Percentiles rank a stretch among this genome's conserved stretches.
Evolutionary conservation across 2,113 vertebrate genomes (phyloP).

Genomic region (Ardeotis arabs): DNA sequence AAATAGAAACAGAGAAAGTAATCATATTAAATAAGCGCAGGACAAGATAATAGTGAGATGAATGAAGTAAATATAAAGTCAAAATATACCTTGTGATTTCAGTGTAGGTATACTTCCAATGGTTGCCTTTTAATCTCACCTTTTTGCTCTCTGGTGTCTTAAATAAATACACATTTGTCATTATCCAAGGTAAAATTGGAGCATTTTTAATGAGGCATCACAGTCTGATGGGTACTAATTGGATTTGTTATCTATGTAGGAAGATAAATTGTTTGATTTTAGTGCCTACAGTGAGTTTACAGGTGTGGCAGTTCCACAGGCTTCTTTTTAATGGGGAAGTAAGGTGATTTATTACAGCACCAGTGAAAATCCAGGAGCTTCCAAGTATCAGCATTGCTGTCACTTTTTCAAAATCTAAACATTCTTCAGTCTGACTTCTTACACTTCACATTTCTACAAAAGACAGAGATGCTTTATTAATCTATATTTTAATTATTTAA

Average conservation of each 20-base stretch:
- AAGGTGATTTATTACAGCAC: not conserved
- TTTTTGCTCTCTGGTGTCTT: not conserved
- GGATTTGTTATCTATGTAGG: not conserved
- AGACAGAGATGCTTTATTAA: not conserved
- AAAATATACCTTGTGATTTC: not conserved
- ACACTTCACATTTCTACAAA: not conserved
- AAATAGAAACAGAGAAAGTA: not conserved
- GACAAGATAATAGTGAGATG: not conserved
- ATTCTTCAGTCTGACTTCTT: not conserved
- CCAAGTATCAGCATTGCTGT: not conserved
- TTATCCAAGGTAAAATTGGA: not conserved
- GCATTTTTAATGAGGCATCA: not conserved
- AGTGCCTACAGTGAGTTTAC: not conserved
- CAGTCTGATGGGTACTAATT: not conserved
- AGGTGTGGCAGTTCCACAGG: not conserved
- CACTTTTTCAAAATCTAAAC: not conserved
- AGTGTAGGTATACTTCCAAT: not conserved
- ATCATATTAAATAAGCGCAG: not conserved
- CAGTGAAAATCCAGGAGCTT: not conserved
- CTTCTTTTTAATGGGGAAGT: not conserved
- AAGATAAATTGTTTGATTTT: conserved; percentile 8
- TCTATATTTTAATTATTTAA: not conserved
- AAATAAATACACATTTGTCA: not conserved
- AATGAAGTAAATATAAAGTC: not conserved
- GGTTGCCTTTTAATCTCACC: not conserved